These are phyloP conservation scores for Melanotaenia parkinsoni DNA, from an alignment of 2,797 vertebrate species.

Conservation along the genomic window DNA sequence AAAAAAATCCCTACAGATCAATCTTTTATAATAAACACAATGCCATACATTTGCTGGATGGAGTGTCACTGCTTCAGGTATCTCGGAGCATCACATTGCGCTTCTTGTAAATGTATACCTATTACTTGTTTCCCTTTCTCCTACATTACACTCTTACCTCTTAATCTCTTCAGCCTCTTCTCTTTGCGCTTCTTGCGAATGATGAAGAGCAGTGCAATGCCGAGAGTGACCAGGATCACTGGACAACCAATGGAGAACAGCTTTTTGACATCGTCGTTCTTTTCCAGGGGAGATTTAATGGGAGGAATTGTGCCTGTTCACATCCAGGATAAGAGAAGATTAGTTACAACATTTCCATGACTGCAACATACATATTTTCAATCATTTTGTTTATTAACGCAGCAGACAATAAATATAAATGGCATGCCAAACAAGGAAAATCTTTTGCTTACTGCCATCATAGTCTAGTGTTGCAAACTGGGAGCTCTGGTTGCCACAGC, in stretches of 20 bases:
- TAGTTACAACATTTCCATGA: not conserved
- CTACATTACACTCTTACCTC: constrained; percentile 83
- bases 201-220: constrained; percentile 93
- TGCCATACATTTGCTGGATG: not conserved
- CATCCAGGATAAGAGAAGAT: not conserved
- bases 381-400: not conserved
- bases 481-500: constrained; percentile 93
- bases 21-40: constrained; percentile 29
- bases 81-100: not conserved
- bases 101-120: constrained; percentile 1
- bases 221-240: constrained; percentile 94
- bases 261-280: constrained; percentile 96
- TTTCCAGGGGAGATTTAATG: constrained; percentile 95
- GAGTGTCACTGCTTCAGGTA: constrained; percentile 10
- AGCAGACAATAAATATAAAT: not conserved
- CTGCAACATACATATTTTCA: not conserved
- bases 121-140: not conserved
- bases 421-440: fast-evolving
- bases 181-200: constrained; percentile 98
- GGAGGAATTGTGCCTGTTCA: constrained; percentile 94
- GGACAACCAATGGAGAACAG: constrained; percentile 97
- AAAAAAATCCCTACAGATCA: constrained; percentile 15
- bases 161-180: constrained; percentile 93
- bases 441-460: constrained; percentile 91
- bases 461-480: constrained; percentile 98